Evolutionary conservation across 1,140 invertebrate genomes (phyloP), one percentile per base, ranked within the genome.

Genomic region (Penaeus vannamei): DNA sequence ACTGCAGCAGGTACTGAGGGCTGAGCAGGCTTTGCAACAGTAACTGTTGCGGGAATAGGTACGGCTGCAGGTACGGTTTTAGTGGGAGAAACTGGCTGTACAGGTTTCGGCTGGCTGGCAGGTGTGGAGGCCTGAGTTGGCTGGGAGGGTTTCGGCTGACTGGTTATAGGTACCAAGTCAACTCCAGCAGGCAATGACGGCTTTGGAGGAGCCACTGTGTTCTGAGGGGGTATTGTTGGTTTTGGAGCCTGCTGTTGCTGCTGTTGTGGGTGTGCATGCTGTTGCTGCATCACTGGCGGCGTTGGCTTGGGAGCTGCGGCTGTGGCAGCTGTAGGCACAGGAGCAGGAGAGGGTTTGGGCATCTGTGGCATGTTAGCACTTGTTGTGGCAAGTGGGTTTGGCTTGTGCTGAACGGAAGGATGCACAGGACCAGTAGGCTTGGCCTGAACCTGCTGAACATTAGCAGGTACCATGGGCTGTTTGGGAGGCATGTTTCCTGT

Each of bases 51-150:
- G 19, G 85, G 64, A 29, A 84, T 87, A 59, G 90, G 90, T 26
- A 84, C 88, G 60, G 91, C 82, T 85, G 86, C 86, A 22, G 91
- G 88, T 23, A 89, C 53, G 19, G 90, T 64, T 80, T 89, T 87
- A 81, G 42, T 81, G 22, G 89, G 69, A 62, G 90, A 64, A 90
- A 61, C 80, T 32, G 80, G 66, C 82, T 87, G 83, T 60, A 66
- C 89, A 26, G 60, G 84, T 85, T 87, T 90, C n/a, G 59, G 64
- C 23, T 86, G 62, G 46, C 26, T 82, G n/a, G 66, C 53, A 23
- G 62, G 36, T 76, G 69, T 36, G 64, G 84, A 32, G n/a, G 59
- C 61, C 82, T 87, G 23, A 62, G 77, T n/a, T 72, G 29, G 62
- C 79, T 87, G 26, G 86, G 86, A 19, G 79, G 81, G 61, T 82